phyloP scores from a whole-genome alignment of 2,888 invertebrate genomes.

The Chrysolina haemoptera region DNA sequence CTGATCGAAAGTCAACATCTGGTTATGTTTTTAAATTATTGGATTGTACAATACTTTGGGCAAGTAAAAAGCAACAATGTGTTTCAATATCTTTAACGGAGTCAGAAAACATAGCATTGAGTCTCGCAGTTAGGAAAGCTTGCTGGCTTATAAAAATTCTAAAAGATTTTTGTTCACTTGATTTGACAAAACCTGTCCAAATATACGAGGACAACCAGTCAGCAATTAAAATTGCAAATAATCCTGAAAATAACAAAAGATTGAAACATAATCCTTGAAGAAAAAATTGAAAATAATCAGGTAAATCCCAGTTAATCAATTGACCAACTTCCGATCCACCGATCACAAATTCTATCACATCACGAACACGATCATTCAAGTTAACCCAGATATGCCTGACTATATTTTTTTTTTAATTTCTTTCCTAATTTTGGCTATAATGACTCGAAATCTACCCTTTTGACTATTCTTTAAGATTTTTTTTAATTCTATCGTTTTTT shows the following conservation, averaged over 20 bases:
- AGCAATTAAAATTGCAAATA: background rate
- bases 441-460: too few relatives aligned
- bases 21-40: constrained; percentile 21
- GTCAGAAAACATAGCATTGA: constrained; percentile 21
- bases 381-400: too few relatives aligned
- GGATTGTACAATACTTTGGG: constrained; percentile 18
- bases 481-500: too few relatives aligned
- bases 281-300: background rate
- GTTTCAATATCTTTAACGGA: background rate
- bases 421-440: too few relatives aligned
- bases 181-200: background rate
- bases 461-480: too few relatives aligned
- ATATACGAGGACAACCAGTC: background rate
- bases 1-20: background rate
- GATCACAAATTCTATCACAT: too few relatives aligned
- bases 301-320: background rate
- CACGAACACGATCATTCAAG: too few relatives aligned
- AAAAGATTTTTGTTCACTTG: constrained; percentile 3
- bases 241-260: constrained; percentile 1
- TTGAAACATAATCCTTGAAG: too few relatives aligned
- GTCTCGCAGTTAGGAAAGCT: constrained; percentile 10
- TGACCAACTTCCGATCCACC: background rate
- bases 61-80: constrained; percentile 16
- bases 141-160: constrained; percentile 24
- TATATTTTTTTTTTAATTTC: too few relatives aligned